Evolutionary conservation across 2,888 invertebrate genomes (phyloP).

Genomic region (Torymus tubicola): DNA sequence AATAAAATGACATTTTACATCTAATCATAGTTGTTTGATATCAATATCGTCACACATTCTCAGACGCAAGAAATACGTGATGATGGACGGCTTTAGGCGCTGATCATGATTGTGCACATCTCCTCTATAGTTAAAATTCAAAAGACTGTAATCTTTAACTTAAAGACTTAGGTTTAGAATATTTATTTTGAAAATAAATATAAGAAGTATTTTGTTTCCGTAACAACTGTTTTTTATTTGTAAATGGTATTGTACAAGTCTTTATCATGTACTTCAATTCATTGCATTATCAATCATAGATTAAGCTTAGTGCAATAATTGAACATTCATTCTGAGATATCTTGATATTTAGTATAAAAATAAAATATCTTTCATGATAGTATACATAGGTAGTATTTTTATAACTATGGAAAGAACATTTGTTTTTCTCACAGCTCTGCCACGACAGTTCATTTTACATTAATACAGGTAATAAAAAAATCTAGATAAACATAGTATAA

Average conservation of each 20-base stretch:
- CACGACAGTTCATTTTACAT: neutral
- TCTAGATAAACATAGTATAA: neutral
- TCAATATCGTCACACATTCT: too few species aligned
- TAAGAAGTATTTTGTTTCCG: neutral
- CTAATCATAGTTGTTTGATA: too few species aligned
- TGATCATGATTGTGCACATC: too few species aligned
- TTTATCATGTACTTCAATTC: slow-evolving; percentile 2
- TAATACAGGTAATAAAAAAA: neutral
- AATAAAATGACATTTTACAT: too few species aligned
- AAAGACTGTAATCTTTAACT: too few species aligned
- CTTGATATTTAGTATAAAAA: slow-evolving; percentile 39
- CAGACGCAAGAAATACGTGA: too few species aligned
- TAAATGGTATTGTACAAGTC: slow-evolving; percentile 32
- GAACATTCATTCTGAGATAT: slow-evolving; percentile 30
- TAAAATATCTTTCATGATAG: slow-evolving; percentile 30
- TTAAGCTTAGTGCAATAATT: slow-evolving; percentile 33
- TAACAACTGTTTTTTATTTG: slow-evolving; percentile 37
- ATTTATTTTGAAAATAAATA: neutral
- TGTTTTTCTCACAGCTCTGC: neutral
- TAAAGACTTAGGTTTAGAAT: neutral
- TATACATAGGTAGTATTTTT: slow-evolving; percentile 27
- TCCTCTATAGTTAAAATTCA: too few species aligned
- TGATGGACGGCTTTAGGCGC: too few species aligned
- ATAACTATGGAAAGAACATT: slow-evolving; percentile 26
- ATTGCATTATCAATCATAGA: slow-evolving; percentile 42